Evolutionary conservation across 2,797 vertebrate genomes (phyloP), one percentile per base, ranked within the genome.

Genomic region (Falco novaeseelandiae): DNA sequence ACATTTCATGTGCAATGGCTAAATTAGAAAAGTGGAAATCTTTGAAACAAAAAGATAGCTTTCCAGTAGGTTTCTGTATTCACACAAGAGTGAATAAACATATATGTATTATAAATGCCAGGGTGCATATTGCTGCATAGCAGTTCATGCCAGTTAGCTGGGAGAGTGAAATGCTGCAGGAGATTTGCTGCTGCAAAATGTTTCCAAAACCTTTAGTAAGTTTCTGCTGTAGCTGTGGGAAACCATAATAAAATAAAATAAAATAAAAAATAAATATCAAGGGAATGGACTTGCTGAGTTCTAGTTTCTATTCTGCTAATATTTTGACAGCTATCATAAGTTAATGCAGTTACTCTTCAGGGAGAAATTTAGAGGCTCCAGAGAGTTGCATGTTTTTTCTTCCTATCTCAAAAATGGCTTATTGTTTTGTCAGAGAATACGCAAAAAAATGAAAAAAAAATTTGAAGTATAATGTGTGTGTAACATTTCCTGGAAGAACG

Each of bases 211-310:
- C 12, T 91, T 71, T 9, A 62, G 34, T 72, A 34, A 55, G 30
- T 76, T 92, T 80, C 71, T 85, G 44, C 42, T 91, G 61, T 59
- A 78, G 61, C 26, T 92, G 71, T 85, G 71, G 83, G 63, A 95
- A 96, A 92, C 16, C 9, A 54, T 52, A 91, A 85, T 86, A 62
- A 85, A 91, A 79, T 44, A 78, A 58, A 91, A 85, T 86, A 62
- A 87, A 91, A 79, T 40, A 78, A 54, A 83, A 85, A 52, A 58
- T 30, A 87, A 77, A 71, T 79, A 85, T 52, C 61, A 69, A 86
- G 67, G 61, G 42, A 93, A 55, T 49, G 57, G 46, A 49, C 58
- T 94, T 92, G 38, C 18, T 85, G 48, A 89, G 16, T 59, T 80
- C 55, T 77, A 74, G 21, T 85, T 95, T 89, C 88, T 95, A 36